Evolutionary conservation across 2,797 vertebrate genomes (phyloP).

Genomic region (Galago senegalensis): DNA sequence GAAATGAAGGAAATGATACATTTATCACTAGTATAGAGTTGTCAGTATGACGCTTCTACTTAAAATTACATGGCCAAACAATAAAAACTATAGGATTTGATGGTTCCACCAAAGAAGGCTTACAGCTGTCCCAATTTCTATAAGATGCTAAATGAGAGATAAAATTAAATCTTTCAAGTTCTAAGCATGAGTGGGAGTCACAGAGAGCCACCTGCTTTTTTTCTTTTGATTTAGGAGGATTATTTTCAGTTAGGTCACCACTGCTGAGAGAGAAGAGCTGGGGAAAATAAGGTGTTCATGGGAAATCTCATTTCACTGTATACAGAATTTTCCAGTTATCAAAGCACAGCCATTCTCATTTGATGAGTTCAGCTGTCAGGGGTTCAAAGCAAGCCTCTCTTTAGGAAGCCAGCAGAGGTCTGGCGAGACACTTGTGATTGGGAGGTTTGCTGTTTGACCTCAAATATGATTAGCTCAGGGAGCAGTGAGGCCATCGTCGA

Average conservation of each 20-base stretch:
- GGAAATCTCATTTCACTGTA: conserved; percentile 38
- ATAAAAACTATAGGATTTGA: not conserved
- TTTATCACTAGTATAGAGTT: not conserved
- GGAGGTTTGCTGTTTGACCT: not conserved
- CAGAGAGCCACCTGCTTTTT: conserved; percentile 36
- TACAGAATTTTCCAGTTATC: conserved; percentile 52
- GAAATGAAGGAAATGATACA: conserved; percentile 43
- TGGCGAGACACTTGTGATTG: not conserved
- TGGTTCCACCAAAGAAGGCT: not conserved
- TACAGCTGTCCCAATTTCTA: conserved; percentile 54
- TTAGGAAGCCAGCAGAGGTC: not conserved
- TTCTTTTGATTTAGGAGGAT: conserved; percentile 60
- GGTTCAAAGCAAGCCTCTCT: not conserved
- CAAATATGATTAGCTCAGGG: not conserved
- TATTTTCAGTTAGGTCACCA: conserved; percentile 71
- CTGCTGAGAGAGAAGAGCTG: not conserved
- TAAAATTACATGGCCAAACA: conserved; percentile 39
- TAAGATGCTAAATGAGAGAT: conserved; percentile 63
- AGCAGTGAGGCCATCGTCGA: not conserved
- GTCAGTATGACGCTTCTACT: not conserved
- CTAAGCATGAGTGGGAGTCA: conserved; percentile 38
- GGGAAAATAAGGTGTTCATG: not conserved
- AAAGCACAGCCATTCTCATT: not conserved
- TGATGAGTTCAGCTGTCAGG: conserved; percentile 7
- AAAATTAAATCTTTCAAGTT: conserved; percentile 76